These are phyloP conservation scores for Pelobates fuscus DNA, from an alignment of 2,113 vertebrate genomes.

Conservation along the genomic window DNA sequence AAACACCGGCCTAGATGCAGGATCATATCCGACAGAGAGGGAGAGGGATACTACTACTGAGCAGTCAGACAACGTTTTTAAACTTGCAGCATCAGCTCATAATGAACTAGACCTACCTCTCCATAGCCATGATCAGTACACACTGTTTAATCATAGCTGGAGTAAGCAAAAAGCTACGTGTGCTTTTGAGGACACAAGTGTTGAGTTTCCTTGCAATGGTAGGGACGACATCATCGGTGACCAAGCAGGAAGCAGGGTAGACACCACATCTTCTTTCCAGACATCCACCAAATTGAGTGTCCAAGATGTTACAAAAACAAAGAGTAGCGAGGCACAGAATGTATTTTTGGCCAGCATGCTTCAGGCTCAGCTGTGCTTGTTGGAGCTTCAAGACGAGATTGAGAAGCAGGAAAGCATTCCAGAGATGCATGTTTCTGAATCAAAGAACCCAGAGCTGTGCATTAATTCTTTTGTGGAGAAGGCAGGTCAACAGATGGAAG, in stretches of 20 bases:
- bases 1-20: neutral
- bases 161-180: neutral
- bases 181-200: neutral
- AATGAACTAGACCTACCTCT: neutral
- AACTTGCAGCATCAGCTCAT: neutral
- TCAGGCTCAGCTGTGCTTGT: slow-evolving; percentile 31
- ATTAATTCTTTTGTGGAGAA: neutral
- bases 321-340: neutral
- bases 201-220: neutral
- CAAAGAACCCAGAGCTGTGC: too few species aligned
- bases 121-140: neutral
- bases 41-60: neutral
- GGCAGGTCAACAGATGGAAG: neutral
- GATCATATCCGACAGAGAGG: neutral
- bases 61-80: neutral
- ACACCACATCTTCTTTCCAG: neutral
- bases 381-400: slow-evolving; percentile 42
- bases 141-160: neutral
- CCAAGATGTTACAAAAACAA: neutral
- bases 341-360: slow-evolving; percentile 33
- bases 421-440: neutral
- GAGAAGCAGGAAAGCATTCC: slow-evolving; percentile 2
- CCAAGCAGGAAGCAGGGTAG: neutral
- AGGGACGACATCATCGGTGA: neutral
- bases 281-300: neutral